Evolutionary conservation across 2,888 invertebrate species (phyloP), one percentile per base, ranked within the genome.

Genomic region (Drosophila koepferae): DNA sequence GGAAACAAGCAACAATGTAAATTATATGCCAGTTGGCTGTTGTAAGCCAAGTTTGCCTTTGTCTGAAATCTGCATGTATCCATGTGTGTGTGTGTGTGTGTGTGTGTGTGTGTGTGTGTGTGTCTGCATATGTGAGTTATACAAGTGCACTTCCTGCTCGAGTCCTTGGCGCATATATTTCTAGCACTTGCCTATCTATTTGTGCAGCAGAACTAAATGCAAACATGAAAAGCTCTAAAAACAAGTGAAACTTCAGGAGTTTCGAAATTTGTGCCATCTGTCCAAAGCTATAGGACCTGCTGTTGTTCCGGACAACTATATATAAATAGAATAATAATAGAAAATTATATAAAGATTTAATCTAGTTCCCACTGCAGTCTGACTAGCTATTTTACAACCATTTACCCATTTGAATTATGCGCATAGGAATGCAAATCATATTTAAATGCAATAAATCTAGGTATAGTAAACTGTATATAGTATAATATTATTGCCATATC

Each of bases 1-100:
- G 87, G 85, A 87, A 79, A 76, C 82, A 73, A 81, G 88, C 88
- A 82, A 86, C 85, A 86, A 86, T 87, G 85, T 86, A 87, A 86
- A 87, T 86, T 87, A 87, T 87, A 86, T 87, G 85, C 87, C 87
- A 84, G 86, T 86, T 84, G 83, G 72, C 68, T 82, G 71, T 71
- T 58, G 56, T 73, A 51, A 62, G 14, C 40, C 34, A 49, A 66
- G 85, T 67, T 74, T 78, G 48, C 54, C 74, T 75, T 78, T 86
- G 70, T 78, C 63, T 53, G 69, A 51, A 53, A 40, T 31, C 48
- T 54, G 51, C 38, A 53, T 63, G 61, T 55, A 59, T 51, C 51
- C 41, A 14, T 71, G 20, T 53, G 23, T 18, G 5, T 14, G 8
- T 34, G 48, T 20, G 34, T 56, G 14, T 61, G 12, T 49, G 49